Base-by-base conservation (phyloP, 2,113 vertebrate genomes). In the Sterna hirundo region DNA sequence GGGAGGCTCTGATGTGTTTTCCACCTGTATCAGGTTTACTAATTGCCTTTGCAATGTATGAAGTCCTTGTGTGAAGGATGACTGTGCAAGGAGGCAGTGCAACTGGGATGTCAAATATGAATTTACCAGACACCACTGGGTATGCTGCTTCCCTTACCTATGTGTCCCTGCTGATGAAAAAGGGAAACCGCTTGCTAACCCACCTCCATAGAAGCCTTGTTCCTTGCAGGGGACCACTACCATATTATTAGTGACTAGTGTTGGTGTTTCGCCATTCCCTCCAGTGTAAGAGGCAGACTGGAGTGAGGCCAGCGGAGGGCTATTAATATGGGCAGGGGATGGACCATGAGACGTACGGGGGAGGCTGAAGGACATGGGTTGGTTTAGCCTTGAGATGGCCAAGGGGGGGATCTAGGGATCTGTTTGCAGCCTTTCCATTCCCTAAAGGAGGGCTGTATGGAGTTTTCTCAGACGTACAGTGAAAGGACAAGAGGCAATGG, bases 361-460 rank as follows among this genome's bases (percentile, higher is more conserved):
- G 11, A 71, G 29, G 30, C 29, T 61, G 75, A 47, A 71, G 52
- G 20, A 36, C 18, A 3, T 14, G 8, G 13, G 17, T 30, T 71
- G 21, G 13, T 60, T 85, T 57, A 86, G 44, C 17, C 10, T 52
- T 34, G 70, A 76, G 32, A 16, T 46, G 42, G 40, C 23, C 25
- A 36, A 58, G n/a, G 11, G 1, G 15, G 17, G 21, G 7, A 81
- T 38, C 44, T 15, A 23, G 46, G 27, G 30, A 54, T 83, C 44
- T 42, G 0, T 44, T 69, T 75, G 16, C 22, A 85, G 23, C 13
- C 15, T 79, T 72, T 89, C 19, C 8, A 3, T 68, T 69, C 15
- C 13, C 12, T 55, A 5, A 23, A 26, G 7, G 4, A 1, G 6
- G 9, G 5, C 34, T 86, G 6, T 15, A 32, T 0, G 2, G n/a